Conservation (phyloP, 2,888 invertebrate genomes). For the Salpingus planirostris region DNA sequence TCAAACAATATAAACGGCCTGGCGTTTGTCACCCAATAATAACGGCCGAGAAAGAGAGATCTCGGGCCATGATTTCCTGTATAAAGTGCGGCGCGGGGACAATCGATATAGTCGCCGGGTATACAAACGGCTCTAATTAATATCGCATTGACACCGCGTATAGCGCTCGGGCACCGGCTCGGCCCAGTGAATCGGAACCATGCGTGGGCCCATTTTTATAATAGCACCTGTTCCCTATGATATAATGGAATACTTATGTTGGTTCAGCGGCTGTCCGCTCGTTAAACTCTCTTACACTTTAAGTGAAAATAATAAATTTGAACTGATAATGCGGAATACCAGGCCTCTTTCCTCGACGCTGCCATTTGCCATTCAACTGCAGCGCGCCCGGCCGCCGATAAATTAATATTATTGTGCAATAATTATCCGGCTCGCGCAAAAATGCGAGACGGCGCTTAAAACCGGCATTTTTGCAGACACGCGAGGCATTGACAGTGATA, state of each 20-base stretch:
- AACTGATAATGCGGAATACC: constrained; percentile 33
- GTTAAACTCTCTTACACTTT: constrained; percentile 35
- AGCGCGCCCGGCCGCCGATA: neutral
- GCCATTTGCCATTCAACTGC: constrained; percentile 15
- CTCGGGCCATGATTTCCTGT: too few species aligned
- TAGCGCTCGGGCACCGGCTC: constrained; percentile 18
- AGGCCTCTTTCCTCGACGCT: constrained; percentile 22
- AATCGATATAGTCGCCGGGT: too few species aligned
- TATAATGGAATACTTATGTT: constrained; percentile 39
- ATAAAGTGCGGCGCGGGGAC: too few species aligned
- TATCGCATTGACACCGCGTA: constrained; percentile 28
- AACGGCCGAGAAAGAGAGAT: too few species aligned
- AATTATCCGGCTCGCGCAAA: constrained; percentile 5
- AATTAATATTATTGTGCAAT: constrained; percentile 15
- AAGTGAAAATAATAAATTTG: constrained; percentile 37
- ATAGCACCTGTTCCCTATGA: constrained; percentile 39
- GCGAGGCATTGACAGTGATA: neutral
- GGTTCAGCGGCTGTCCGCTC: constrained; percentile 33
- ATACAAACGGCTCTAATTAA: constrained; percentile 23
- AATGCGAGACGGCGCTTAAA: neutral
- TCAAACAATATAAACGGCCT: too few species aligned
- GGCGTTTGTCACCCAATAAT: too few species aligned
- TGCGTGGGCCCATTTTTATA: constrained; percentile 39
- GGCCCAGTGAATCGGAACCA: constrained; percentile 33
- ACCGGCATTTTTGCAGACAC: too few species aligned